phyloP scores from a whole-genome alignment of 1,140 invertebrate genomes.

The Uloborus diversus region DNA sequence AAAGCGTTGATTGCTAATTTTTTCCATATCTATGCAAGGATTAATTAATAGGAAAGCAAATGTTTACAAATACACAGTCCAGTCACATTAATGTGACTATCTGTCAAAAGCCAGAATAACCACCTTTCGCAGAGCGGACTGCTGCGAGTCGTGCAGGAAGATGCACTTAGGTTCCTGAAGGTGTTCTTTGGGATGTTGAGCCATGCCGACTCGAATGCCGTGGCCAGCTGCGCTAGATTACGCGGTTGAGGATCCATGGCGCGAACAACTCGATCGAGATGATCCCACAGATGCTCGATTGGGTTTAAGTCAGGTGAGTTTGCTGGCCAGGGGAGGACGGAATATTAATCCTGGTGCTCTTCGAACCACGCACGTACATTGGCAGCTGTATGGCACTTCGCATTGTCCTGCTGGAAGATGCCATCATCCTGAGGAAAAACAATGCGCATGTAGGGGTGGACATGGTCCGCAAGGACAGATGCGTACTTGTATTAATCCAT shows the following conservation, averaged over 20 bases:
- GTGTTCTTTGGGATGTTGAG: background rate
- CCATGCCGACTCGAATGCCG: background rate
- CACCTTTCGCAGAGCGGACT: conserved; percentile 2
- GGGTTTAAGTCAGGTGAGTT: background rate
- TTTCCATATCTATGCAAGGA: too few species aligned
- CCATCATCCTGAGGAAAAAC: conserved; percentile 5
- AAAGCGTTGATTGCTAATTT: too few species aligned
- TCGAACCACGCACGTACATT: background rate
- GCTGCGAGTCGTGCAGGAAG: background rate
- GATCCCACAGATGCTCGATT: conserved; percentile 1
- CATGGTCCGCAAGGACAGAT: conserved; percentile 2
- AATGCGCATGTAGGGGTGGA: conserved; percentile 9
- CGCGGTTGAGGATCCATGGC: background rate
- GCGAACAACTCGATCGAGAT: conserved; percentile 2
- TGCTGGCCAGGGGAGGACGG: background rate
- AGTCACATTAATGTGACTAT: conserved; percentile 1
- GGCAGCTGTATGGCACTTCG: too few species aligned
- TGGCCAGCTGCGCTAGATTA: too few species aligned
- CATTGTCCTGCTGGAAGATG: background rate
- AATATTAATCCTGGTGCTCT: background rate
- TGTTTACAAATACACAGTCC: background rate
- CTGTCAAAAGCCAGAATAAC: conserved; percentile 1
- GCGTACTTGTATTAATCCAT: background rate
- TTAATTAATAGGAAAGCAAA: too few species aligned
- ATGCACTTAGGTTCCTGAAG: background rate